Conservation (phyloP, 2,113 vertebrate genomes). For the Cheilinus undulatus region DNA sequence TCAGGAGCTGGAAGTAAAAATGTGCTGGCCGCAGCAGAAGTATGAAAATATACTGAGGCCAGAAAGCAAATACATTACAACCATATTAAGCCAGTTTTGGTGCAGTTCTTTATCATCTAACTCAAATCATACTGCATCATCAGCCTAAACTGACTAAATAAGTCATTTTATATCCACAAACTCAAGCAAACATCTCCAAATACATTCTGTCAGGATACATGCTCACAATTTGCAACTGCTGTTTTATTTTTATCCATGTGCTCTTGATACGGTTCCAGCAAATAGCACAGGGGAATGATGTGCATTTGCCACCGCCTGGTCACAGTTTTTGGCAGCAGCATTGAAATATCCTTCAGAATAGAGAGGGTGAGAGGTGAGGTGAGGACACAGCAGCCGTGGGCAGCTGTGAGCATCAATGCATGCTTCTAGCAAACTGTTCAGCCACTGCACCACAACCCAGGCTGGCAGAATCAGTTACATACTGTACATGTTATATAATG, state of each 20-base stretch:
- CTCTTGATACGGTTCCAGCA: background rate
- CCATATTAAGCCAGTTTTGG: too few relatives aligned
- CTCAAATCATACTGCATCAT: too few relatives aligned
- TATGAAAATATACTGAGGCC: background rate
- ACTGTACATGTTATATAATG: constrained; percentile 27
- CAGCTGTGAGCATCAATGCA: constrained; percentile 62
- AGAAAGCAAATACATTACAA: too few relatives aligned
- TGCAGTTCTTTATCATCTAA: too few relatives aligned
- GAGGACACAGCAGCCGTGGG: constrained; percentile 51
- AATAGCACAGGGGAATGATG: constrained; percentile 1
- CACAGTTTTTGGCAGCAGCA: constrained; percentile 24
- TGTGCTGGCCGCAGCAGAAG: too few relatives aligned
- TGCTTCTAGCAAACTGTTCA: constrained; percentile 67
- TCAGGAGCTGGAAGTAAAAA: background rate
- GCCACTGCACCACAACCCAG: constrained; percentile 60
- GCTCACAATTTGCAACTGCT: background rate
- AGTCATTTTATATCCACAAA: background rate
- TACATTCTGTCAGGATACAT: background rate
- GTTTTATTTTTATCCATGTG: background rate
- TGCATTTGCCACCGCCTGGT: background rate
- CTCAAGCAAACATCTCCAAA: background rate
- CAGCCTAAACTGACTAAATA: background rate
- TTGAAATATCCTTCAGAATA: constrained; percentile 39
- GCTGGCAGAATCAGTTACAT: constrained; percentile 54
- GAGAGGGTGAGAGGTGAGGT: constrained; percentile 51